Conservation (phyloP, 2,797 vertebrate genomes). For the Manis crassicaudata region DNA sequence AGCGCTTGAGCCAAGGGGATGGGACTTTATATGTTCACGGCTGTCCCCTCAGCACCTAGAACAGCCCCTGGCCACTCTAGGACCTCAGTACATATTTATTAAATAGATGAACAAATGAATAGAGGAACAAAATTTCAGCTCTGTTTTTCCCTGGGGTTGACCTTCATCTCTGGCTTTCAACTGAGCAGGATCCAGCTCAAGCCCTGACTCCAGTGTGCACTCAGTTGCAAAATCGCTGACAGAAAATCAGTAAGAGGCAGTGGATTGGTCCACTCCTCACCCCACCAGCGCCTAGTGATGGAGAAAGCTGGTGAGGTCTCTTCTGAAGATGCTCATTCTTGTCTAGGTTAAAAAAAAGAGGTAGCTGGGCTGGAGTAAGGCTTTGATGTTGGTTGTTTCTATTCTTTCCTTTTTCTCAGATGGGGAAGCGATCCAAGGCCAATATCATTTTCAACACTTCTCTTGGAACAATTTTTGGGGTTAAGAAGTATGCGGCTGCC, state of each 20-base stretch:
- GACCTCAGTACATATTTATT: background rate
- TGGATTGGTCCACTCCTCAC: background rate
- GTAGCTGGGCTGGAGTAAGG: background rate
- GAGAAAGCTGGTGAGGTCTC: background rate
- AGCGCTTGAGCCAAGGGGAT: background rate
- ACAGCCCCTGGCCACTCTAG: background rate
- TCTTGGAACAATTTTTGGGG: constrained; percentile 92
- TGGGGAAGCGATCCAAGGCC: constrained; percentile 92
- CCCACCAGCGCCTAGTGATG: background rate
- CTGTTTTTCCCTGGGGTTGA: background rate
- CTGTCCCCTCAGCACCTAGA: background rate
- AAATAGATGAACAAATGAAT: background rate
- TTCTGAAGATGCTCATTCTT: constrained; percentile 14
- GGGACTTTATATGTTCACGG: background rate
- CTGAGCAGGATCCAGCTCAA: background rate
- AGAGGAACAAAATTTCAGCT: background rate
- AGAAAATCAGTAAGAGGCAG: background rate
- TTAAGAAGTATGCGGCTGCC: constrained; percentile 96
- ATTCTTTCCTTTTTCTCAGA: constrained; percentile 85
- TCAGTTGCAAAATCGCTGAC: background rate
- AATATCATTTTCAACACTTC: constrained; percentile 96
- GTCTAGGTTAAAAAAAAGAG: background rate
- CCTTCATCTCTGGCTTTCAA: background rate
- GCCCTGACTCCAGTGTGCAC: background rate
- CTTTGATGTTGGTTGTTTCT: background rate